Conservation (phyloP, 2,113 vertebrate species). For the Pseudopodoces humilis region DNA sequence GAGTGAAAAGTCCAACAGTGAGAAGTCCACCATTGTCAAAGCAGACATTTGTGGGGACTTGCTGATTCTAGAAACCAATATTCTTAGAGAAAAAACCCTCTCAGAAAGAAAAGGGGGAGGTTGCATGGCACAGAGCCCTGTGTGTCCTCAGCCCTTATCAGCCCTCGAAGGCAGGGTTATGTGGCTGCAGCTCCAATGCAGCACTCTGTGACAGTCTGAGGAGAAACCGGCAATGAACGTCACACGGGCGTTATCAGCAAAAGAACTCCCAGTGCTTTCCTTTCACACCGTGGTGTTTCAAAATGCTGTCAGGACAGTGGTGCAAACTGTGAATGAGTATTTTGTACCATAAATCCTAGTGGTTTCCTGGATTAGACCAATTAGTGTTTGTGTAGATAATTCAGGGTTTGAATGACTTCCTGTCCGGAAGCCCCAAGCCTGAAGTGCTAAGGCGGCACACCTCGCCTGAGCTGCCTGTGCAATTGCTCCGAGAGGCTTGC, state of each 20-base stretch:
- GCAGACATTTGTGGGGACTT: neutral
- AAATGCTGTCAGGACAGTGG: neutral
- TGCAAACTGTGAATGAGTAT: slow-evolving; percentile 37
- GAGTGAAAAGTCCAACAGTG: neutral
- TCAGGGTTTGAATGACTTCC: slow-evolving; percentile 76
- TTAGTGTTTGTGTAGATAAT: slow-evolving; percentile 75
- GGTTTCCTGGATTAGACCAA: slow-evolving; percentile 77
- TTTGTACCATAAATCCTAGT: slow-evolving; percentile 43
- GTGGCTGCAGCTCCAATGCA: neutral
- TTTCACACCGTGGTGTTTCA: neutral
- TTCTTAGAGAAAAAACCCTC: neutral
- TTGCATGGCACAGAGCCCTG: neutral
- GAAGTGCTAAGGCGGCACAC: slow-evolving; percentile 58
- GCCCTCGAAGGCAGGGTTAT: neutral
- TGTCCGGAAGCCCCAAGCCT: slow-evolving; percentile 72
- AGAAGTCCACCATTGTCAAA: neutral
- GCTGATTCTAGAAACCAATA: rapidly evolving
- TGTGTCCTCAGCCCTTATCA: neutral
- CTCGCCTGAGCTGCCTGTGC: slow-evolving; percentile 39
- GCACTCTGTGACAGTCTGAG: neutral
- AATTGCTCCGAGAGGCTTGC: neutral
- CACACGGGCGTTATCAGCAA: neutral
- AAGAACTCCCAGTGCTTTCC: neutral
- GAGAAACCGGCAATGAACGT: neutral
- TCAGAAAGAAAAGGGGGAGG: neutral